Base-by-base conservation (phyloP, 2,888 invertebrate species). In the Nesidiocoris tenuis region DNA sequence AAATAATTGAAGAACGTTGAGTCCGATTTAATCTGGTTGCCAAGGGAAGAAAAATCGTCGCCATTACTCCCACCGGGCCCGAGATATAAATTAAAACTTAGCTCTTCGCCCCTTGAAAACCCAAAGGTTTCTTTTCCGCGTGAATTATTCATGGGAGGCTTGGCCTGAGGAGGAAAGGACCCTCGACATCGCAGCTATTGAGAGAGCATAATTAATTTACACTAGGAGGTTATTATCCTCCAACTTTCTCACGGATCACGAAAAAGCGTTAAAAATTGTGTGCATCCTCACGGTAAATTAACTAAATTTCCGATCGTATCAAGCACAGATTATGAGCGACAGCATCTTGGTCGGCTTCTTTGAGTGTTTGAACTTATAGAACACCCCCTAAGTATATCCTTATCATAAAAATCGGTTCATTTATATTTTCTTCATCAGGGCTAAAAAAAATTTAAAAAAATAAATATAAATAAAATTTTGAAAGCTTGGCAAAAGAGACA, bases 121-220 rank as follows among this genome's bases (percentile, higher is more conserved):
- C 39, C 12, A 12, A 12, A 12, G 12, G 12, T 39, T 39, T 39
- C 12, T 39, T 39, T 39, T 12, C 12, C 39, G 5, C 25, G 39
- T 39, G 65, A 65, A 65, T 64, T 64, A 64, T 65, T 65, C 64
- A 22, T 23, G 24, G n/a, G 3, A 17, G 64, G n/a, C 64, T 39
- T 39, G 39, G 39, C 39, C 12, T 39, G 39, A 12, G 12, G 39
- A 39, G 39, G 39, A 39, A 39, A 39, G 39, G 39, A 39, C 12
- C 39, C 39, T 39, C 12, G 39, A 39, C 39, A 7, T 39, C 12
- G 25, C 18, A 12, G 2, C 39, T 65, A 1, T 18, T 65, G 2
- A 24, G 19, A 17, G 1, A n/a, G 65, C 39, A 65, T 65, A 65
- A 65, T 65, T 65, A 65, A 65, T 65, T 65, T 24, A 61, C 18